A percentile compares a stretch with the other conserved stretches of the same genome.
Evolutionary conservation across 2,797 vertebrate genomes (phyloP).

Genomic region (Varecia variegata): DNA sequence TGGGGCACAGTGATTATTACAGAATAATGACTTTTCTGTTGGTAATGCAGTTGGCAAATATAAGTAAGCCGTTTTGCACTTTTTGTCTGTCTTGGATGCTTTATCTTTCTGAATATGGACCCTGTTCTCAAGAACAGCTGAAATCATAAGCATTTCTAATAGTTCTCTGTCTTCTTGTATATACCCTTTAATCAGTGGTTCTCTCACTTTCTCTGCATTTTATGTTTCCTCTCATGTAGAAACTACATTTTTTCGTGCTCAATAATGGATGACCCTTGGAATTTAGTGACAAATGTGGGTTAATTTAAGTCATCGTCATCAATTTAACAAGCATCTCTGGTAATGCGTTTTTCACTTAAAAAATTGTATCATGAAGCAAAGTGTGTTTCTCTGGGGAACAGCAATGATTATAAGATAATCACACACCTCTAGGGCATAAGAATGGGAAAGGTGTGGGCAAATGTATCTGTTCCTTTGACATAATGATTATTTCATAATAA

Average conservation of each 20-base stretch:
- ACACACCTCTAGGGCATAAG: neutral
- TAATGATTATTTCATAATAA: constrained; percentile 9
- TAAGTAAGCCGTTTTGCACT: neutral
- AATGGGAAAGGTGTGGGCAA: neutral
- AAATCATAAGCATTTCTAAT: neutral
- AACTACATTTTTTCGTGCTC: constrained; percentile 18
- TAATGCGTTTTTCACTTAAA: constrained; percentile 28
- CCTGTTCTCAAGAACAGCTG: neutral
- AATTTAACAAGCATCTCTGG: constrained; percentile 20
- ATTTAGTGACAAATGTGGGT: constrained; percentile 46
- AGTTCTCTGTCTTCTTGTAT: neutral
- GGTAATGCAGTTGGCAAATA: constrained; percentile 11
- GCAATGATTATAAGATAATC: constrained; percentile 24
- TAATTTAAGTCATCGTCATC: constrained; percentile 58
- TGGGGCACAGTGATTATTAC: constrained; percentile 48
- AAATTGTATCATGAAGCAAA: constrained; percentile 23
- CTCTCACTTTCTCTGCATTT: constrained; percentile 34
- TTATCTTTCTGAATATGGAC: neutral
- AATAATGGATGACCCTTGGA: constrained; percentile 9
- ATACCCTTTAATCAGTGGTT: neutral
- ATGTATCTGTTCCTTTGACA: constrained; percentile 26
- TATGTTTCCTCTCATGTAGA: constrained; percentile 4
- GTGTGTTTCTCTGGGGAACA: constrained; percentile 1
- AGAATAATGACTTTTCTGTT: constrained; percentile 55
- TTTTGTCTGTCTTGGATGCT: neutral